Conservation (phyloP, 2,113 vertebrate genomes). For the Odocoileus virginianus region DNA sequence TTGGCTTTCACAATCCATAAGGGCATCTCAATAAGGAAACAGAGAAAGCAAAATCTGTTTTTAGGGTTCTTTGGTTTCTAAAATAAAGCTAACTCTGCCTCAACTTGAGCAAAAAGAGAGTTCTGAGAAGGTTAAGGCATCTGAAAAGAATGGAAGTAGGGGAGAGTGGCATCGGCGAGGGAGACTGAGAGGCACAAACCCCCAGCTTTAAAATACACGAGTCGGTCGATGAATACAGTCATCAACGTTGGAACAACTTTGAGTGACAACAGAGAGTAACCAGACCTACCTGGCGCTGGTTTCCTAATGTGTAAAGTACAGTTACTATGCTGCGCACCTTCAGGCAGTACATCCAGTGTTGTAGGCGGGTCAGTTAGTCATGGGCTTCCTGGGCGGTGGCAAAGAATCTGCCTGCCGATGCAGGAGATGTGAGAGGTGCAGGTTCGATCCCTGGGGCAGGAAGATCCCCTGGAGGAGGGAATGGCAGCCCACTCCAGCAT, state of each 20-base stretch:
- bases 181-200: not conserved
- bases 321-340: not conserved
- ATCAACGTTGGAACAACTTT: not conserved
- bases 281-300: not conserved
- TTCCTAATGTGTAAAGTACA: not conserved
- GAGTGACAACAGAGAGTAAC: not conserved
- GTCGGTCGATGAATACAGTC: fast-evolving
- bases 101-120: not conserved
- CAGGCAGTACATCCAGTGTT: fast-evolving
- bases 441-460: not conserved
- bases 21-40: not conserved
- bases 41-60: not conserved
- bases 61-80: not conserved
- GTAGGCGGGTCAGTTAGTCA: not conserved
- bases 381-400: not conserved
- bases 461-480: not conserved
- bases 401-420: not conserved
- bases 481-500: not conserved
- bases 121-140: not conserved
- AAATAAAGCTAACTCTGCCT: not conserved
- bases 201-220: not conserved
- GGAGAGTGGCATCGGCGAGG: not conserved
- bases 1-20: not conserved
- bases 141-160: not conserved
- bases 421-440: not conserved